Percentiles rank a stretch among this genome's conserved stretches.
phyloP scores from a whole-genome alignment of 2,113 vertebrate genomes.

The Gnathonemus longibarbis region DNA sequence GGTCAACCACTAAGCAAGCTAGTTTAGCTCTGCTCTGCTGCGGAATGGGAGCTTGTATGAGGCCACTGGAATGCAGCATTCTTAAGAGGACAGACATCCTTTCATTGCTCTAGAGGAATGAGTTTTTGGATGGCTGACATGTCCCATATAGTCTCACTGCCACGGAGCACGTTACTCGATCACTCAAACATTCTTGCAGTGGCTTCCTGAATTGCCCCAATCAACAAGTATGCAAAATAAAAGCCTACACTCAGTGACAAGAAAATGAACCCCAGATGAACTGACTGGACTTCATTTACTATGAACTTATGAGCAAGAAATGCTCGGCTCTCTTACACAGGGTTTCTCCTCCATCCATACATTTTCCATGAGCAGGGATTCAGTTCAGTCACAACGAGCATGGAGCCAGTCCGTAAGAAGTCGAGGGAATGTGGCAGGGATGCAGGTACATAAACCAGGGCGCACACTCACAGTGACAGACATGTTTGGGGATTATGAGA shows the following conservation, averaged over 20 bases:
- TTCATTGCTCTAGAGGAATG: slow-evolving; percentile 16
- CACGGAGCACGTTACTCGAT: not conserved
- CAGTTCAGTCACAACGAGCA: not conserved
- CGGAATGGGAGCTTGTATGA: slow-evolving; percentile 38
- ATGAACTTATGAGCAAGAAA: not conserved
- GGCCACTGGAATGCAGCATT: slow-evolving; percentile 32
- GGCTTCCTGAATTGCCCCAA: slow-evolving; percentile 6
- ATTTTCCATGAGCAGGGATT: not conserved
- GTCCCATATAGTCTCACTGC: not conserved
- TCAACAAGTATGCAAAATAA: not conserved
- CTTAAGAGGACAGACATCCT: slow-evolving; percentile 13
- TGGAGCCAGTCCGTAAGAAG: not conserved
- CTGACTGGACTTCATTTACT: not conserved
- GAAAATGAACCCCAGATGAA: slow-evolving; percentile 5
- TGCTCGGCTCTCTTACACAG: not conserved
- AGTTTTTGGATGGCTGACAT: not conserved
- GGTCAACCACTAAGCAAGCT: slow-evolving; percentile 1
- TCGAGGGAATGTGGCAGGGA: not conserved
- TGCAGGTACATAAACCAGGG: not conserved
- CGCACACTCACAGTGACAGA: not conserved
- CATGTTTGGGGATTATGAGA: not conserved
- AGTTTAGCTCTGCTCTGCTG: not conserved
- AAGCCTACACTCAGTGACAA: not conserved
- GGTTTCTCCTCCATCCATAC: not conserved
- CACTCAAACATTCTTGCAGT: slow-evolving; percentile 9